A percentile compares a stretch with the other conserved stretches of the same genome.
phyloP scores from a whole-genome alignment of 2,888 invertebrate genomes.

The Amblyjoppa proteus region DNA sequence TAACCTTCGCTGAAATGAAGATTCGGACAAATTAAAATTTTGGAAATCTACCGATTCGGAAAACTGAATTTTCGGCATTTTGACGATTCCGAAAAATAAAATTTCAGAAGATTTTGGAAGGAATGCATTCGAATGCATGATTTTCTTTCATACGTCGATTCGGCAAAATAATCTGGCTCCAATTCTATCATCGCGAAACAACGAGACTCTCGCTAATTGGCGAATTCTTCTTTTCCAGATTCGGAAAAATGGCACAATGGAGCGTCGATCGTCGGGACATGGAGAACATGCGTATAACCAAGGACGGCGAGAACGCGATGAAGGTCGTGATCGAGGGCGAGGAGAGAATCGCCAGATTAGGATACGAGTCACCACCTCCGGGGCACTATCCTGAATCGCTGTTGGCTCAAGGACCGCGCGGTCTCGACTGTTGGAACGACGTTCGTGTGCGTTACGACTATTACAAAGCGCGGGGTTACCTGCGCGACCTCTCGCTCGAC shows the following conservation, averaged over 20 bases:
- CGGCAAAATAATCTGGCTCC: too few species aligned
- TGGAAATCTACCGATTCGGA: too few species aligned
- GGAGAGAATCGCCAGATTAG: constrained; percentile 86
- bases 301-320: constrained; percentile 89
- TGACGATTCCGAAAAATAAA: too few species aligned
- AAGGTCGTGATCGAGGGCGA: constrained; percentile 92
- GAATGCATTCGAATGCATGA: too few species aligned
- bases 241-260: constrained; percentile 97
- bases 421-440: constrained; percentile 94
- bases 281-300: constrained; percentile 94
- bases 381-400: constrained; percentile 94
- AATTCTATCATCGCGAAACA: too few species aligned
- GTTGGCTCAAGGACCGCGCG: constrained; percentile 90
- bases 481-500: constrained; percentile 91
- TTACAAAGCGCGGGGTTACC: constrained; percentile 94
- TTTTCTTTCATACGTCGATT: too few species aligned
- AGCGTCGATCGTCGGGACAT: constrained; percentile 94
- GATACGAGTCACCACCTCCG: constrained; percentile 87
- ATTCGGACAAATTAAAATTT: too few species aligned
- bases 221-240: constrained; percentile 83
- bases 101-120: too few species aligned
- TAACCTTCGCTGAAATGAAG: too few species aligned
- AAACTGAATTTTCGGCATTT: too few species aligned
- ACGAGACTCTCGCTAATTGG: neutral
- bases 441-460: constrained; percentile 95